Conservation (phyloP, 2,113 vertebrate species). For the Acrocephalus kingi region DNA sequence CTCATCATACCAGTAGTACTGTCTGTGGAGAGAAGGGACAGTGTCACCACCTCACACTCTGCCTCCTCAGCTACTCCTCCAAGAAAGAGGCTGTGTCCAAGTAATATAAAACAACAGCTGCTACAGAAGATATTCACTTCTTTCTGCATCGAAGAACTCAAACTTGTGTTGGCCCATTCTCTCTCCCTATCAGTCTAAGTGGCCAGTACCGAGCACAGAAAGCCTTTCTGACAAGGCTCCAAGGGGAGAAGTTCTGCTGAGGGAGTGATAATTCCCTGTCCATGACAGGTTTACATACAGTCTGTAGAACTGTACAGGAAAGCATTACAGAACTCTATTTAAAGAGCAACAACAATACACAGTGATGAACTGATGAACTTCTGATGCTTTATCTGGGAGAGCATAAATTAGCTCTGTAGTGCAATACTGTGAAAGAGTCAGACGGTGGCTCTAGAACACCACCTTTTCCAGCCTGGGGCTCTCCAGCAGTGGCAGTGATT, state of each 20-base stretch:
- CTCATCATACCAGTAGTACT: conserved; percentile 99
- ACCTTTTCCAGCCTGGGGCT: neutral
- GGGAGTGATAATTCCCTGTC: neutral
- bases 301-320: neutral
- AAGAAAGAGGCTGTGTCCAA: neutral
- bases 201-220: neutral
- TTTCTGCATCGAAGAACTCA: neutral
- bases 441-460: conserved; percentile 50
- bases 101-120: neutral
- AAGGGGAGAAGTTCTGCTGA: neutral
- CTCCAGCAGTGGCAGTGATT: neutral
- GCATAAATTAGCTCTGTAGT: neutral
- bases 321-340: neutral
- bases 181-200: neutral
- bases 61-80: neutral
- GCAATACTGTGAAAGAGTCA: neutral
- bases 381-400: neutral
- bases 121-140: neutral
- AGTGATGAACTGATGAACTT: neutral
- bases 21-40: conserved; percentile 76
- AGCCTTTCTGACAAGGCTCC: neutral
- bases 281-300: neutral
- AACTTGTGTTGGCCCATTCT: neutral
- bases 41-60: neutral
- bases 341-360: neutral